Evolutionary conservation across 2,113 vertebrate genomes (phyloP).

Genomic region (Mus pahari): DNA sequence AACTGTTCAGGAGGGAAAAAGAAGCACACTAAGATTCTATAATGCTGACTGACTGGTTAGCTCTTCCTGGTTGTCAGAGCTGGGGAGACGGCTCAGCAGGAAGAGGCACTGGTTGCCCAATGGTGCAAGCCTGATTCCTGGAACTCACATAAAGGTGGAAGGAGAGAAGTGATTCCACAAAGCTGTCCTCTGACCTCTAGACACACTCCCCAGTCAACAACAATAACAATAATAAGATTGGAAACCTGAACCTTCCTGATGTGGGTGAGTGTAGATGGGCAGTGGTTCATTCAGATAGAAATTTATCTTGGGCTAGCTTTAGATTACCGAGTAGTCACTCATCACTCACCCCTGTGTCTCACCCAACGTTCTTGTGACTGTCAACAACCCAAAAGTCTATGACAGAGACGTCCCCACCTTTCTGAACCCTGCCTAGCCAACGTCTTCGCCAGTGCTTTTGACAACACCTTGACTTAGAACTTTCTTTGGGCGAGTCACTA

Average conservation of each 20-base stretch:
- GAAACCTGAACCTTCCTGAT: not conserved
- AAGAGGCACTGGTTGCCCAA: not conserved
- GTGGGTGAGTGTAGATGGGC: too few species aligned
- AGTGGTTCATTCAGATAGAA: too few species aligned
- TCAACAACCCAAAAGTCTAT: not conserved
- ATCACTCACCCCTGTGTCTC: not conserved
- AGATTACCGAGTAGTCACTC: not conserved
- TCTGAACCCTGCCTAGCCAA: not conserved
- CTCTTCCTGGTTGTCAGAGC: not conserved
- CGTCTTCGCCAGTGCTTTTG: too few species aligned
- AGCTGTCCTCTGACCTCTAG: not conserved
- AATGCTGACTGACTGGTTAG: too few species aligned
- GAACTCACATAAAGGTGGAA: not conserved
- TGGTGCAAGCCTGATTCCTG: not conserved
- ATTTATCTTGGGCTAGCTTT: not conserved
- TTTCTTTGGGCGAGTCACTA: not conserved
- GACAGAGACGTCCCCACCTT: not conserved
- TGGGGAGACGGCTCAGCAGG: not conserved
- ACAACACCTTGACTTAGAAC: not conserved
- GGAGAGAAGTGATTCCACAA: not conserved
- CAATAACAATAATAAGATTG: not conserved
- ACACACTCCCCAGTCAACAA: not conserved
- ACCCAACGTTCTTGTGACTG: not conserved
- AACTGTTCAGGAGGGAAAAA: not conserved
- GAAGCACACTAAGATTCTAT: not conserved